Base-by-base conservation (phyloP, 1,140 invertebrate genomes). In the Sarcophaga bullata region DNA sequence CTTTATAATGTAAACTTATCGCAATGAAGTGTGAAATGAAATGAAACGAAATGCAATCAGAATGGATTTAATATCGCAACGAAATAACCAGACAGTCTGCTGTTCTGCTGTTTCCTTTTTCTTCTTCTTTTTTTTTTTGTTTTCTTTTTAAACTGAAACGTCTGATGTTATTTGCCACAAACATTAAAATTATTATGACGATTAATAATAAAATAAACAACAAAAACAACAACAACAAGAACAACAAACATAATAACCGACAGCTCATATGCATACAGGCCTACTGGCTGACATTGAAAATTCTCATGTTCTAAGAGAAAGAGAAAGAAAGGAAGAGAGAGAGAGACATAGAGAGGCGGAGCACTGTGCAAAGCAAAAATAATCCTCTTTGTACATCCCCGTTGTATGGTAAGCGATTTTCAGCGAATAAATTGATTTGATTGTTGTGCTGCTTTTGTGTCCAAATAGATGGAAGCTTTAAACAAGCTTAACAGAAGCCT, bases 11-110 rank as follows among this genome's bases (percentile, higher is more conserved):
- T 54, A 81, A 83, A 83, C 72, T 78, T 75, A 82, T 80, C 78
- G 82, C 82, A 82, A 47, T 73, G 82, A 82, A 82, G 68, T 82
- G 82, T 76, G 78, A 82, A 76, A 81, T 80, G 72, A 76, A 81
- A 81, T 80, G 82, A 83, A 83, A 81, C 80, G 84, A 87, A 89
- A 89, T 89, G 87, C 86, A 88, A 88, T 78, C 75, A 78, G 50
- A 78, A 49, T 19, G 75, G 75, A 87, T 88, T 83, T 86, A 87
- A 83, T 82, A 82, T 8, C 58, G 19, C 7, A 37, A 46, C 5
- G 25, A 48, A 37, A 11, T 25, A 75, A 9, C 13, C 73, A 75
- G 73, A 19, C 73, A 75, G 9, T 25, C 46, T 25, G 15, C 17
- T 37, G n/a, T 13, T n/a, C n/a, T n/a, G n/a, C n/a, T n/a, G n/a